Base-by-base conservation (phyloP, 1,140 invertebrate genomes). In the Platyscapa corneri region DNA sequence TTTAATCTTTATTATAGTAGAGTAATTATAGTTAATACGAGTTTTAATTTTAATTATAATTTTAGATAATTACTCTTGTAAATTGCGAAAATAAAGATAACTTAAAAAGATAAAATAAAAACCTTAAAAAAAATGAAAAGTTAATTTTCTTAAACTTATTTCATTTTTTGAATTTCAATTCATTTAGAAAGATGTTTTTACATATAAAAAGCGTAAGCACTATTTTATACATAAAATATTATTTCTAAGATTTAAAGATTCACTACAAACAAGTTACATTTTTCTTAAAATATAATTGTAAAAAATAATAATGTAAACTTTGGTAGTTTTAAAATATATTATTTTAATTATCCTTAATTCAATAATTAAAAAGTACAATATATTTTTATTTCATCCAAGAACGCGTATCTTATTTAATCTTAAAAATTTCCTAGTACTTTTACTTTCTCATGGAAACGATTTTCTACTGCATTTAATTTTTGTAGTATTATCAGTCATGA, bases 371-470 rank as follows among this genome's bases (percentile, higher is more conserved):
- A 37, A 30, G 12, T 37, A 18, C 20, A 34, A 6, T 70, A 37
- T 74, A n/a, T 20, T 42, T 74, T 74, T 74, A 5, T 74, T 42
- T 42, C 5, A 18, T 74, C n/a, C 23, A 74, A 74, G n/a, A 42
- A 42, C 14, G n/a, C 70, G 70, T 42, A 74, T 12, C 37, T 42
- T 42, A 74, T 39, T 42, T 20, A 74, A 74, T 74, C 23, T 42
- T 39, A 7, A 14, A 74, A 74, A 42, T 42, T 42, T 42, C 27
- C 0, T 14, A 6, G 23, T 74, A 74, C 70, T 74, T 74, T 74
- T 74, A 74, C 70, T 74, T 74, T 74, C 70, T 42, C 27, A 74
- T 74, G 70, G 42, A 74, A 74, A 74, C 37, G 5, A 74, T 74
- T 74, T 72, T 74, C 37, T 74, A n/a, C 23, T 16, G 20, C 20